phyloP scores from a whole-genome alignment of 2,797 vertebrate species.

The Alfaro cultratus region DNA sequence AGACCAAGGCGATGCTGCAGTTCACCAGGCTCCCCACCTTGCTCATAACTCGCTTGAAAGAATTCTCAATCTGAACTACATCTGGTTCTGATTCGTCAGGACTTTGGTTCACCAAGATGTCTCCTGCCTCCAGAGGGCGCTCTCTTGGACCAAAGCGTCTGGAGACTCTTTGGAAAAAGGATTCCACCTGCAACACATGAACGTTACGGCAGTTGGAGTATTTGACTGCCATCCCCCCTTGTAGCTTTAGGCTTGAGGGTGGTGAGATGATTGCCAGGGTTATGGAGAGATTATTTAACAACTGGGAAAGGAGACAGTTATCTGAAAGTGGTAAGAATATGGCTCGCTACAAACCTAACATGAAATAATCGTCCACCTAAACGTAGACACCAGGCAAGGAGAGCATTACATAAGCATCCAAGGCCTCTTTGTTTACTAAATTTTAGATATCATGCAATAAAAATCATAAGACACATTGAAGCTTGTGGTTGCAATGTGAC shows the following conservation, averaged over 20 bases:
- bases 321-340: not conserved
- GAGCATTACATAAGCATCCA: not conserved
- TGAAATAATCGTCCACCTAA: not conserved
- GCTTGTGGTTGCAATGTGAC: not conserved
- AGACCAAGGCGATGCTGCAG: slow-evolving; percentile 82
- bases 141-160: slow-evolving; percentile 75
- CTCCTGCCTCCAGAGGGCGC: slow-evolving; percentile 48
- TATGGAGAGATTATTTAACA: not conserved
- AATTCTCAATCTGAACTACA: slow-evolving; percentile 79
- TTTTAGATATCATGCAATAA: not conserved
- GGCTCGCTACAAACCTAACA: not conserved
- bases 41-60: slow-evolving; percentile 81
- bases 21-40: slow-evolving; percentile 82
- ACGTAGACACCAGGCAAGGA: not conserved
- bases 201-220: not conserved
- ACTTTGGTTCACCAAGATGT: slow-evolving; percentile 73
- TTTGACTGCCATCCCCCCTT: not conserved
- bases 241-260: not conserved
- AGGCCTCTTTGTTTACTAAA: not conserved
- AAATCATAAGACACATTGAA: not conserved
- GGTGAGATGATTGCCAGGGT: not conserved
- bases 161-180: slow-evolving; percentile 85
- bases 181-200: slow-evolving; percentile 80
- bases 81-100: slow-evolving; percentile 72
- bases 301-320: not conserved